Evolutionary conservation across 2,113 vertebrate species (phyloP), one percentile per base, ranked within the genome.

Genomic region (Apteryx owenii): DNA sequence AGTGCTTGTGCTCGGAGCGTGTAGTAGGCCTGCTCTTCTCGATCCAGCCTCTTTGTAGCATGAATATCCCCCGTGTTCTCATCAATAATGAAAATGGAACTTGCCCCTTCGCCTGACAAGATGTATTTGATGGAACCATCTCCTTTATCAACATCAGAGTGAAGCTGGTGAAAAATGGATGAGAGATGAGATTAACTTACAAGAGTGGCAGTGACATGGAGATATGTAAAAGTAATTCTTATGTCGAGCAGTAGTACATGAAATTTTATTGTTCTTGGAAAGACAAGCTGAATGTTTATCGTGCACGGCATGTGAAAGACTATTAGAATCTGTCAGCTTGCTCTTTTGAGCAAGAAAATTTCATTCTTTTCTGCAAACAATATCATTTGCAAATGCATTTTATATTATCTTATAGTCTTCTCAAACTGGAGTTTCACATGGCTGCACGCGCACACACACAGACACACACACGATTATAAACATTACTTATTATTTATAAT

Each of bases 41-140:
- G 98, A 77, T 99, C 99, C 78, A 99, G 98, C 73, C 99, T 98
- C 97, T 99, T 99, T 50, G 99, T 99, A 85, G 99, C 99, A 46
- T 99, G 99, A 97, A 99, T 99, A 90, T 99, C 99, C 28, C 99
- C 99, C 0, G 99, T 99, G 98, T 99, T 99, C 97, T 99, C 99
- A 96, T 99, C 99, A 93, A 99, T 99, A 98, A 99, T 99, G 98
- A 99, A 99, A 98, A 99, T 99, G 97, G 99, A 99, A 96, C 99
- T 98, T 81, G 99, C 99, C 83, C 99, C 99, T 95, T 99, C 99
- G 5, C 99, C 99, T 56, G 99, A 98, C 96, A 99, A 97, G 97
- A 99, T 99, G 93, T 99, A 99, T 98, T 99, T 99, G 98, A 99
- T 99, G 90, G 99, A 99, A 94, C 99, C 99, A 65, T 99, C 99